These are phyloP conservation scores for Rhopalosiphum padi DNA, from an alignment of 1,140 invertebrate genomes.

Conservation along the genomic window DNA sequence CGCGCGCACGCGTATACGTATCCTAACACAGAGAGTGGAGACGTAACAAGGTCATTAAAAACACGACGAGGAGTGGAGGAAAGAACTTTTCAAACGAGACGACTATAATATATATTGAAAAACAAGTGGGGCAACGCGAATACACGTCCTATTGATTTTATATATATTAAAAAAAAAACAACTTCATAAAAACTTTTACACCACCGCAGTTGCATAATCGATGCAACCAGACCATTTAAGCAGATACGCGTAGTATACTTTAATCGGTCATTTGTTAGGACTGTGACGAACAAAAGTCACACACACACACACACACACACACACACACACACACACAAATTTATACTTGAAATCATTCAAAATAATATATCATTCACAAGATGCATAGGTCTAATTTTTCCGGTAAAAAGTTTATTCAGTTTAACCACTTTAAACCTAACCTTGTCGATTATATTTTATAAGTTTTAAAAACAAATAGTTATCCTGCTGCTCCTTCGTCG, in stretches of 20 bases:
- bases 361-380: too few species aligned
- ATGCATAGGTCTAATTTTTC: too few species aligned
- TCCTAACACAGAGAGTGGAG: not conserved
- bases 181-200: not conserved
- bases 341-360: not conserved
- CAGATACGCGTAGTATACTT: not conserved
- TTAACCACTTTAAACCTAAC: too few species aligned
- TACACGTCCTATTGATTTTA: not conserved
- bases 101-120: not conserved
- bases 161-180: slow-evolving; percentile 1
- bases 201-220: not conserved
- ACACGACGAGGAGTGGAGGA: not conserved
- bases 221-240: not conserved
- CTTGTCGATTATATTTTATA: too few species aligned
- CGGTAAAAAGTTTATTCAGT: not conserved
- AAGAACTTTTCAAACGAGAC: not conserved
- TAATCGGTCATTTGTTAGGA: not conserved
- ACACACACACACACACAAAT: not conserved
- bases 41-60: slow-evolving; percentile 36
- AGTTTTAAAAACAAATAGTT: too few species aligned
- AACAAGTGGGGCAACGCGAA: not conserved
- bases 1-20: too few species aligned
- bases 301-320: not conserved
- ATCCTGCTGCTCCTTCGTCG: not conserved
- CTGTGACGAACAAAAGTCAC: not conserved